Percentiles rank a stretch among this genome's conserved stretches.
phyloP scores from a whole-genome alignment of 2,113 vertebrate genomes.

The Saimiri boliviensis region DNA sequence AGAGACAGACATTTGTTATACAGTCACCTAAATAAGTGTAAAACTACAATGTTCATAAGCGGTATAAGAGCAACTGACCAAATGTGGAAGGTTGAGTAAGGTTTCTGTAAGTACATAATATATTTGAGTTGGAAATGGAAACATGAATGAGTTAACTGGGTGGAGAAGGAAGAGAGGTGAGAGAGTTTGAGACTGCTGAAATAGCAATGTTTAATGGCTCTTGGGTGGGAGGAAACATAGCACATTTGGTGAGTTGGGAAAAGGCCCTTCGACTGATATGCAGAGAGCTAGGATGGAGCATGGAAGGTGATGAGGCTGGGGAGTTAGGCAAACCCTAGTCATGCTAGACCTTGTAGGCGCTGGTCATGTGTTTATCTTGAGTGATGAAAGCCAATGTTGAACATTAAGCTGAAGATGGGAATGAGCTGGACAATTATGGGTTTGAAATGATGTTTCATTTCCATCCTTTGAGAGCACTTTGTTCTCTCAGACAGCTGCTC shows the following conservation, averaged over 20 bases:
- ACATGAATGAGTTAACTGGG: background rate
- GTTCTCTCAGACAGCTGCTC: background rate
- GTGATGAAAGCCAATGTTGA: background rate
- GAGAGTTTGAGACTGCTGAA: background rate
- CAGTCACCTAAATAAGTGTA: background rate
- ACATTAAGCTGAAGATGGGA: background rate
- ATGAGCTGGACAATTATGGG: background rate
- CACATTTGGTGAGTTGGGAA: background rate
- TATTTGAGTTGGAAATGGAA: background rate
- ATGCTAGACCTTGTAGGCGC: background rate
- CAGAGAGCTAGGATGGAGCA: background rate
- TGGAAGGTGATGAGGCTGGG: background rate
- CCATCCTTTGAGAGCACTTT: background rate
- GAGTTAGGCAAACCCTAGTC: background rate
- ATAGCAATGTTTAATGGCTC: background rate
- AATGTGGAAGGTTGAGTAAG: background rate
- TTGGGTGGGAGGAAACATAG: background rate
- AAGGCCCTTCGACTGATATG: background rate
- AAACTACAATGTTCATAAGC: background rate
- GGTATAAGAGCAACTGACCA: background rate
- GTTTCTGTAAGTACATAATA: background rate
- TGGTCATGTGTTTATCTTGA: background rate
- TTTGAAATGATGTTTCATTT: background rate
- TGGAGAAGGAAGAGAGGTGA: background rate
- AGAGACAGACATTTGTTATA: background rate